phyloP scores from a whole-genome alignment of 2,797 vertebrate species.

The Phoebastria nigripes region DNA sequence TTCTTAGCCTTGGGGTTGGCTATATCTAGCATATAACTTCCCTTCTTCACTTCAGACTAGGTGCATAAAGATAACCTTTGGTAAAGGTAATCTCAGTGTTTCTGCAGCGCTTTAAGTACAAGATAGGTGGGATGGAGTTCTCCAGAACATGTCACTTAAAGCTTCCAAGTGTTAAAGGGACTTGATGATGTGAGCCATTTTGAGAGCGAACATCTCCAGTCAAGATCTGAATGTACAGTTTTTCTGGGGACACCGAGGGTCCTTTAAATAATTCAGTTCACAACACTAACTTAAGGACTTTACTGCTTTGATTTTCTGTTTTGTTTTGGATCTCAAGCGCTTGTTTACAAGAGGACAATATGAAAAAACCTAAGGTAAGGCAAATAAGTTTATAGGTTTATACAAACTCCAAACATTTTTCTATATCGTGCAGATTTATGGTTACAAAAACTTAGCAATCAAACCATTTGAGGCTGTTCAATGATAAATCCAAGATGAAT shows the following conservation, averaged over 20 bases:
- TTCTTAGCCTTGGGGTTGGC: not conserved
- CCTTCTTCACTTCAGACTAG: not conserved
- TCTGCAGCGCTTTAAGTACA: not conserved
- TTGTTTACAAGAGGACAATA: not conserved
- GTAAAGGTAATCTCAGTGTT: not conserved
- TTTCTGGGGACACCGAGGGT: not conserved
- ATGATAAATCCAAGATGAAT: not conserved
- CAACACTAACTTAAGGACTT: not conserved
- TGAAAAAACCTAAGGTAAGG: not conserved
- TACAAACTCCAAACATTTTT: not conserved
- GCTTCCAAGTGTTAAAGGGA: not conserved
- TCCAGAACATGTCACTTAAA: not conserved
- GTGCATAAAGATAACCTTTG: not conserved
- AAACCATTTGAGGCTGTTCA: not conserved
- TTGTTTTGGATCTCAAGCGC: not conserved
- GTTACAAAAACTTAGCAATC: not conserved
- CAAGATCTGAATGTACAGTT: not conserved
- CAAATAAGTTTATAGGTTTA: not conserved
- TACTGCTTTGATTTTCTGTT: not conserved
- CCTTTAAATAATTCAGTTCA: not conserved
- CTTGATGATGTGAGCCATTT: not conserved
- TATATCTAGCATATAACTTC: not conserved
- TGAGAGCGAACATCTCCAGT: not conserved
- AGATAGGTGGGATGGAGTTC: not conserved
- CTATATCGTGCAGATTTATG: fast-evolving